Conservation (phyloP, 2,888 invertebrate genomes). For the Autographa pulchrina region DNA sequence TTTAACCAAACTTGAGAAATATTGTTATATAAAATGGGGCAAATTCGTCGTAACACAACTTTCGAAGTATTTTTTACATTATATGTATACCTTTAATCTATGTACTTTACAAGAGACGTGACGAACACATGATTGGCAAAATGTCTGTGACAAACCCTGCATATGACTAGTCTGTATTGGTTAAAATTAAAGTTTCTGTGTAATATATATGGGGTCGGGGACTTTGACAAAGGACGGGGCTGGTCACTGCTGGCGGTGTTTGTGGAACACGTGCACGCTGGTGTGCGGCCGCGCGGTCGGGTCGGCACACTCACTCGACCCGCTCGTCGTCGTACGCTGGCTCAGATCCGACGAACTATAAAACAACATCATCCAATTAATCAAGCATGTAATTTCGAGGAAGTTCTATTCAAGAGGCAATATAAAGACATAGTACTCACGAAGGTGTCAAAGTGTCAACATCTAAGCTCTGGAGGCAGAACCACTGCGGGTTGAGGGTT, state of each 20-base stretch:
- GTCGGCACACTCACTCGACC: constrained; percentile 81
- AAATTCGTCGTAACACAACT: constrained; percentile 22
- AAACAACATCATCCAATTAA: neutral
- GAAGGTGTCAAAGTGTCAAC: constrained; percentile 75
- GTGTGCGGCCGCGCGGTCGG: constrained; percentile 85
- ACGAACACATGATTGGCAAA: constrained; percentile 13
- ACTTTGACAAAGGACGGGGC: constrained; percentile 17
- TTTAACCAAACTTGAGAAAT: constrained; percentile 18
- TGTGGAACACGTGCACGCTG: constrained; percentile 71
- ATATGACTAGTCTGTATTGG: constrained; percentile 8
- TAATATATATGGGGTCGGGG: constrained; percentile 3
- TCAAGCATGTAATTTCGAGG: no score
- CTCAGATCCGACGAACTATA: constrained; percentile 76
- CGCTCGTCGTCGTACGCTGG: constrained; percentile 81
- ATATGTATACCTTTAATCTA: neutral
- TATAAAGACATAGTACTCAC: constrained; percentile 62
- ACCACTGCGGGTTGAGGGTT: constrained; percentile 76
- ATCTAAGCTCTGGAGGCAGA: constrained; percentile 80
- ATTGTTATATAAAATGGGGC: constrained; percentile 45
- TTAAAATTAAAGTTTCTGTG: neutral
- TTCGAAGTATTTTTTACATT: constrained; percentile 5
- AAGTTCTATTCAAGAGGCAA: no score
- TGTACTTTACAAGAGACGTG: constrained; percentile 5
- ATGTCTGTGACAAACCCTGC: constrained; percentile 12
- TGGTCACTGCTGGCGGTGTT: constrained; percentile 49